These are phyloP conservation scores for Zaprionus taronus DNA, from an alignment of 1,140 invertebrate species.

Conservation along the genomic window DNA sequence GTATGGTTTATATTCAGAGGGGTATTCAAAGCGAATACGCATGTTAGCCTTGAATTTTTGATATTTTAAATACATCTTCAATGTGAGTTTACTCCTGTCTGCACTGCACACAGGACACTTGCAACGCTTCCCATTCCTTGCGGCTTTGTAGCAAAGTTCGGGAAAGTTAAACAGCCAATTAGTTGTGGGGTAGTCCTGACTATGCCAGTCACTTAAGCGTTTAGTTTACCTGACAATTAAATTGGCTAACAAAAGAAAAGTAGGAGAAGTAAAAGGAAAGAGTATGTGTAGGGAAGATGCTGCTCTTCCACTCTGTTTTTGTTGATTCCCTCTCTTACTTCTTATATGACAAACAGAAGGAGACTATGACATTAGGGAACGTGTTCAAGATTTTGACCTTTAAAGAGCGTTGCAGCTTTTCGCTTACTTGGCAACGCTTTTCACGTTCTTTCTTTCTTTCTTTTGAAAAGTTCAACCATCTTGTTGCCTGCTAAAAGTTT, in stretches of 20 bases:
- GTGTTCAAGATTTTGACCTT: not conserved
- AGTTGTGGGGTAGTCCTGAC: not conserved
- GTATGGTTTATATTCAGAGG: too few species aligned
- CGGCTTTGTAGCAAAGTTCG: not conserved
- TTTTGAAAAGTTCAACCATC: not conserved
- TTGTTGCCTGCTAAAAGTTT: not conserved
- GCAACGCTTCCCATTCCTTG: not conserved
- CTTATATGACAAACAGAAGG: not conserved
- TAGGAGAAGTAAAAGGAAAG: not conserved
- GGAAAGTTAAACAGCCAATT: not conserved
- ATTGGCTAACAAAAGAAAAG: not conserved
- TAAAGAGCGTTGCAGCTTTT: not conserved
- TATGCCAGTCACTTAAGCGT: not conserved
- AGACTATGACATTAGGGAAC: not conserved
- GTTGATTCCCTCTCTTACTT: too few species aligned
- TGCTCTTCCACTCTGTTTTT: not conserved
- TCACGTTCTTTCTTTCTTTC: not conserved
- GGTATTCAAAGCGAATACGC: too few species aligned
- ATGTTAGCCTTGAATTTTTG: not conserved
- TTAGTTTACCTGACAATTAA: slow-evolving; percentile 1
- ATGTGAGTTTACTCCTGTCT: not conserved
- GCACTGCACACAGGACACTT: too few species aligned
- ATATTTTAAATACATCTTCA: not conserved
- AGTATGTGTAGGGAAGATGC: not conserved
- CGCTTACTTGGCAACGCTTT: not conserved